These are phyloP conservation scores for Paralichthys olivaceus DNA, from an alignment of 2,113 vertebrate species.

Conservation along the genomic window DNA sequence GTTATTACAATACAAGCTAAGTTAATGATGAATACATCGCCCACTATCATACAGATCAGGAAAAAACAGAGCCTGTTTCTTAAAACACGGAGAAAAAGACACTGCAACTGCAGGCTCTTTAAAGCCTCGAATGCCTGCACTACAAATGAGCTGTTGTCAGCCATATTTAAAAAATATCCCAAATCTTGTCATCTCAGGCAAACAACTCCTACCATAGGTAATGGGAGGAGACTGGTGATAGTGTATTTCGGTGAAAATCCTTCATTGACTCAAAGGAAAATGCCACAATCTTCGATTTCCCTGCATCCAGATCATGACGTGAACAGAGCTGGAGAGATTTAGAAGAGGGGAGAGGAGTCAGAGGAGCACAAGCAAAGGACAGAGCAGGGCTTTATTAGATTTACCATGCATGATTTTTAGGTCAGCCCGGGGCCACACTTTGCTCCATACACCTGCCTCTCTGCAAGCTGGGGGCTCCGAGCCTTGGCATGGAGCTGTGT, in stretches of 20 bases:
- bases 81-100: not conserved
- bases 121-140: not conserved
- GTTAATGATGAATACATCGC: conserved; percentile 28
- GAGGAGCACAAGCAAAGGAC: conserved; percentile 32
- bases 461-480: conserved; percentile 39
- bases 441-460: conserved; percentile 65
- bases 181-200: conserved; percentile 22
- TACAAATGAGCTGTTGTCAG: not conserved
- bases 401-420: conserved; percentile 64
- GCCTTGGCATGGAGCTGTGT: conserved; percentile 49
- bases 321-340: conserved; percentile 42
- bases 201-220: conserved; percentile 22
- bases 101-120: not conserved
- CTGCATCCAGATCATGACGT: conserved; percentile 45
- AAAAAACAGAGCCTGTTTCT: not conserved
- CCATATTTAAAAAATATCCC: conserved; percentile 6
- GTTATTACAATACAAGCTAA: conserved; percentile 7
- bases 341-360: conserved; percentile 4
- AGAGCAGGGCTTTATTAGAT: conserved; percentile 52
- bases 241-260: conserved; percentile 57
- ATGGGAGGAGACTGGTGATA: conserved; percentile 44
- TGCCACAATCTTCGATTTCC: conserved; percentile 66
- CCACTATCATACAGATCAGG: not conserved
- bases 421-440: conserved; percentile 68
- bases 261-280: conserved; percentile 54